These are phyloP conservation scores for Sweltsa coloradensis DNA, from an alignment of 1,140 invertebrate species.

Conservation along the genomic window DNA sequence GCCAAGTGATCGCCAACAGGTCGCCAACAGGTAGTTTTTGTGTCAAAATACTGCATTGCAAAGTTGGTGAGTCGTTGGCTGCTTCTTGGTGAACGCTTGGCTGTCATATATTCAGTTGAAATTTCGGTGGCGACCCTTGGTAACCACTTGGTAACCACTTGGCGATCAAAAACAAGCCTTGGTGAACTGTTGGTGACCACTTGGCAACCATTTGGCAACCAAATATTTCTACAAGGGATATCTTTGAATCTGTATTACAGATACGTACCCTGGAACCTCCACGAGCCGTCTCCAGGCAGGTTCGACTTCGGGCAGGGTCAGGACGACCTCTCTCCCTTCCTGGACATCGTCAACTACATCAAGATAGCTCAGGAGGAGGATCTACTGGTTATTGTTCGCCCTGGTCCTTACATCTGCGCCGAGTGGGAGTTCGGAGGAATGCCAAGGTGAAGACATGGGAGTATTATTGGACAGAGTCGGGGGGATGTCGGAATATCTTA, in stretches of 20 bases:
- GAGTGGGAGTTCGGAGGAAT: slow-evolving; percentile 49
- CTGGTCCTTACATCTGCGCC: slow-evolving; percentile 38
- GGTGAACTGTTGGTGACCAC: too few relatives aligned
- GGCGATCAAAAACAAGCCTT: too few relatives aligned
- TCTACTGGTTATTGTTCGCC: slow-evolving; percentile 33
- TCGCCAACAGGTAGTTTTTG: too few relatives aligned
- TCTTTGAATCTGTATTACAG: slow-evolving; percentile 19
- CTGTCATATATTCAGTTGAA: not conserved
- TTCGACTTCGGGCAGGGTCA: slow-evolving; percentile 31
- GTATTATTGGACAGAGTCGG: not conserved
- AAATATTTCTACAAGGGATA: slow-evolving; percentile 1
- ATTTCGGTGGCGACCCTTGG: too few relatives aligned
- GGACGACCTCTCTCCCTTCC: slow-evolving; percentile 18
- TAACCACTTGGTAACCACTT: too few relatives aligned
- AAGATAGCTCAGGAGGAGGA: slow-evolving; percentile 31
- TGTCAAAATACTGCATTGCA: too few relatives aligned
- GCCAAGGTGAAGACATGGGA: slow-evolving; percentile 19
- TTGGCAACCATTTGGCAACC: not conserved
- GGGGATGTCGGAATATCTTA: not conserved
- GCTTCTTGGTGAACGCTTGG: not conserved
- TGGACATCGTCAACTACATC: slow-evolving; percentile 29
- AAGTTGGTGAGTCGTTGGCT: too few relatives aligned
- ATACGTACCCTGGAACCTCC: slow-evolving; percentile 41
- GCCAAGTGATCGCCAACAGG: too few relatives aligned
- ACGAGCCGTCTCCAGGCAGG: slow-evolving; percentile 31